Evolutionary conservation across 1,140 invertebrate genomes (phyloP), one percentile per base, ranked within the genome.

Genomic region (Drosophila lini): DNA sequence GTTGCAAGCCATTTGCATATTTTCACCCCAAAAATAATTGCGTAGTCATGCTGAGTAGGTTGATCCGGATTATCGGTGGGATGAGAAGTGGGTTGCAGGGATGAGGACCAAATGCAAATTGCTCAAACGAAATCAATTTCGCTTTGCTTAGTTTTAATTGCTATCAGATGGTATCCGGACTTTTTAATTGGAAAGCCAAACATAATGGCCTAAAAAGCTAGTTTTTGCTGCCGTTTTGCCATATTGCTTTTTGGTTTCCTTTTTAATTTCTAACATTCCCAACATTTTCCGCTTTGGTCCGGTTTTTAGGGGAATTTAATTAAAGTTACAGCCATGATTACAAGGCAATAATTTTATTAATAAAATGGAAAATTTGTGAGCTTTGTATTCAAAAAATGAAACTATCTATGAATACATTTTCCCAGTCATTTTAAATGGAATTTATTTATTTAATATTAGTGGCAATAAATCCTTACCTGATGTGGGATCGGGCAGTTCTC

Each of bases 401-500:
- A 53, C 16, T 28, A 3, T 28, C 22, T 28, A 25, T 9, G 11
- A 19, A 4, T 41, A 22, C 31, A 22, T n/a, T 22, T 57, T 3
- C 15, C 25, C 25, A 53, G 32, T 10, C 22, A 34, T 48, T 52
- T 63, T 44, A 44, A 60, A 50, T 47, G 25, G 22, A 11, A 56
- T 56, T 15, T 25, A 31, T 38, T 48, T 19, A 42, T 69, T 53
- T 34, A 6, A 5, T 47, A 5, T 25, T 15, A 47, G 44, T 25
- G 31, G 34, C 16, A 63, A 58, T 38, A 65, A 61, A 22, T 76
- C 34, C 56, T 73, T 75, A 84, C 96, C 96, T 89, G 95, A 96
- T 52, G 96, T 97, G 45, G 97, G 97, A 93, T 97, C 97, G 47
- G 97, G 96, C 67, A 97, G 93, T 93, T 98, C 97, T 67, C 97